Conservation (phyloP, 1,140 invertebrate species). For the Temnothorax nylanderi region DNA sequence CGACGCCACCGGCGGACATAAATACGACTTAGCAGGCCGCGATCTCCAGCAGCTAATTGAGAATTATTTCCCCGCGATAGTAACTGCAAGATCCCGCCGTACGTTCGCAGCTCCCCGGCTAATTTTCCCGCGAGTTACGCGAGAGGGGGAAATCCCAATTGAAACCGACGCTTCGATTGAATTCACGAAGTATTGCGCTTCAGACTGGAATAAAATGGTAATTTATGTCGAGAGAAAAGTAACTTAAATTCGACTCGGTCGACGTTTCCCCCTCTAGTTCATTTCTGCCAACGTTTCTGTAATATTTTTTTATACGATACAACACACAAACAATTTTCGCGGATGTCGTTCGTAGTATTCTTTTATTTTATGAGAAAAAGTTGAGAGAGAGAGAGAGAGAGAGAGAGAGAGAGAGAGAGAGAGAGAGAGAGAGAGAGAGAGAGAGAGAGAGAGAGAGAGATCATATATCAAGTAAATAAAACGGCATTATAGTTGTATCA, state of each 20-base stretch:
- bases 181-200: slow-evolving; percentile 49
- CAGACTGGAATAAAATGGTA: slow-evolving; percentile 42
- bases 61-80: slow-evolving; percentile 80
- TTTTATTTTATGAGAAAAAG: background rate
- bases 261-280: background rate
- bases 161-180: slow-evolving; percentile 60
- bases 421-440: no score
- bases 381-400: no score
- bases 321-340: background rate
- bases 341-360: background rate
- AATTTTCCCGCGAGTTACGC: slow-evolving; percentile 70
- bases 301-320: background rate
- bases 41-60: slow-evolving; percentile 79
- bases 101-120: slow-evolving; percentile 32
- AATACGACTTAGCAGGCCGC: slow-evolving; percentile 80
- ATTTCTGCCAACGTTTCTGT: background rate
- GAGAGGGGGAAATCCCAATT: slow-evolving; percentile 58
- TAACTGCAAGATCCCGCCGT: slow-evolving; percentile 46
- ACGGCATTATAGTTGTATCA: background rate
- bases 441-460: no score
- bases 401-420: no score
- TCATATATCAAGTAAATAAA: background rate
- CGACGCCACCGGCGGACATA: slow-evolving; percentile 74
- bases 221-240: slow-evolving; percentile 42
- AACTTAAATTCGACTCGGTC: background rate